A percentile compares a stretch with the other conserved stretches of the same genome.
Conservation (phyloP, 1,140 invertebrate genomes). For the Belonocnema kinseyi region DNA sequence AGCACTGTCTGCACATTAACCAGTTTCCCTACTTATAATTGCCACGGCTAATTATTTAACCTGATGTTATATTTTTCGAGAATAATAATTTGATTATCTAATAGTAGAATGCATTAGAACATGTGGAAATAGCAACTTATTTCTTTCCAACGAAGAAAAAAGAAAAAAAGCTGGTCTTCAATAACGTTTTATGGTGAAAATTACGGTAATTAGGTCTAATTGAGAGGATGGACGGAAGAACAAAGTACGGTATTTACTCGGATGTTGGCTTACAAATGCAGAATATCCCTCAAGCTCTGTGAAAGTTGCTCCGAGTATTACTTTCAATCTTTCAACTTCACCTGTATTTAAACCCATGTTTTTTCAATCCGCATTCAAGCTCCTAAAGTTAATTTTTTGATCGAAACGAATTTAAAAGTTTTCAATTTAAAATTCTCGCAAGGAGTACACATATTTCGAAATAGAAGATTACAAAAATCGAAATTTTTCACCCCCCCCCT, state of each 20-base stretch:
- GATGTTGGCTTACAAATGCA: constrained; percentile 18
- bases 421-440: background rate
- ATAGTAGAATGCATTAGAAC: background rate
- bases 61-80: too few species aligned
- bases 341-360: background rate
- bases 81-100: too few species aligned
- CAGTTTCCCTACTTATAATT: too few species aligned
- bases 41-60: too few species aligned
- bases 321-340: background rate
- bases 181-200: constrained; percentile 21
- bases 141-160: background rate
- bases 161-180: background rate
- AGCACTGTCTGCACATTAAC: too few species aligned
- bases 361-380: background rate
- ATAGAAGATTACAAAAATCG: too few species aligned
- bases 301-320: constrained; percentile 5
- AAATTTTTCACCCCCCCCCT: too few species aligned
- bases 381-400: background rate
- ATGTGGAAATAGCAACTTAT: background rate
- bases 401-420: background rate
- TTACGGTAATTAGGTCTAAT: constrained; percentile 12
- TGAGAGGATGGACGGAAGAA: constrained; percentile 18
- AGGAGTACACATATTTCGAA: too few species aligned
- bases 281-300: background rate
- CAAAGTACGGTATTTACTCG: constrained; percentile 18